Conservation (phyloP, 1,140 invertebrate species). For the Caligus rogercresseyi region DNA sequence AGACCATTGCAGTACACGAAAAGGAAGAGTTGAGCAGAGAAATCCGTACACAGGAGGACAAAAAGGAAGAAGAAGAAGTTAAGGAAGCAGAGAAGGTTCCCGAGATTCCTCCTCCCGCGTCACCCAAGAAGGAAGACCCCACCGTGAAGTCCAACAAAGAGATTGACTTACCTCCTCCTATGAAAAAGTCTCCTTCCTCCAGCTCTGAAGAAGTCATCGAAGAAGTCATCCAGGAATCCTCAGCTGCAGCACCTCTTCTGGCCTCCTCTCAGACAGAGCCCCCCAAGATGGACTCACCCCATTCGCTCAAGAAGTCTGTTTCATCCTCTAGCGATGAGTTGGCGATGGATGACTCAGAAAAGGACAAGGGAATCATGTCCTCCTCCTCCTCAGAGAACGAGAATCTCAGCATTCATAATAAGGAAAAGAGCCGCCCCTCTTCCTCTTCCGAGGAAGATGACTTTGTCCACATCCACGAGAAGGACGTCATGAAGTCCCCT, state of each 20-base stretch:
- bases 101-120: too few relatives aligned
- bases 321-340: not conserved
- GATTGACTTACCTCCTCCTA: not conserved
- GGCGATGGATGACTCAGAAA: too few relatives aligned
- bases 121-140: not conserved
- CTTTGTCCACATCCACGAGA: not conserved
- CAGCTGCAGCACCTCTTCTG: too few relatives aligned
- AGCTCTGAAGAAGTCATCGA: not conserved
- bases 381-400: not conserved
- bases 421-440: not conserved
- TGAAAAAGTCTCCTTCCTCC: not conserved
- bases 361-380: not conserved
- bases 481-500: not conserved
- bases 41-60: too few relatives aligned
- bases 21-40: not conserved
- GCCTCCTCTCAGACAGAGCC: not conserved
- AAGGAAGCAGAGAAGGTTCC: not conserved
- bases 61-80: not conserved
- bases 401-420: not conserved
- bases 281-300: not conserved
- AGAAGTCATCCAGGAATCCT: too few relatives aligned
- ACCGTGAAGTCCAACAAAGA: not conserved
- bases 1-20: not conserved
- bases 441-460: not conserved
- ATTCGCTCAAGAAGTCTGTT: not conserved